Base-by-base conservation (phyloP, 2,888 invertebrate species). In the Dicyrtoma fusca region DNA sequence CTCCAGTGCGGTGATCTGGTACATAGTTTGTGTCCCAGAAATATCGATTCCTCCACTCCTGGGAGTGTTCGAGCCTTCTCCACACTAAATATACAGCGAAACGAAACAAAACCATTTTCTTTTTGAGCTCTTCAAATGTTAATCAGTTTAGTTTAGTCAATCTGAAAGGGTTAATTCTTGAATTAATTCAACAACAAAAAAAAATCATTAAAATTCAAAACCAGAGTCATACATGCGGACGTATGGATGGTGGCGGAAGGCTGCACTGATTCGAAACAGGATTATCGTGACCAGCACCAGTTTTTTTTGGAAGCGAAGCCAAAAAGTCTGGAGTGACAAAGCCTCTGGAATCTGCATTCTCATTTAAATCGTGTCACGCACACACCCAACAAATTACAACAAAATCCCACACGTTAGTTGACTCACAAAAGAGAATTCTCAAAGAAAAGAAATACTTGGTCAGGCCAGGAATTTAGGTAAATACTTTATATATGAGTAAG, bases 311-410 rank as follows among this genome's bases (percentile, higher is more conserved):
- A 51, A 79, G 66, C 1, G 79, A 77, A 13, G 74, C 74, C 45
- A 80, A 26, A 70, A 79, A 80, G 25, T 80, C 80, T 10, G 73
- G 51, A n/a, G 78, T 78, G 21, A 77, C 79, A 26, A 69, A 51
- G n/a, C 80, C 80, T 72, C 80, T 66, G 8, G 80, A 76, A 78
- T 80, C 80, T 80, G 17, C 14, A 57, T 25, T 13, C 14, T 34
- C 8, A 34, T 34, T 34, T 5, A 34, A 5, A 34, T 5, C 4
- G 34, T 34, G 8, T 8, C 34, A 34, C 34, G 34, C 34, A 34
- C 8, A 34, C 3, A 34, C 34, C 34, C 3, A 34, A 34, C 34
- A 34, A 34, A 34, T 8, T 5, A 34, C 34, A 34, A 34, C 34
- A 34, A 34, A 34, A 8, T 5, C 4, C 34, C 34, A 34, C 34